Base-by-base conservation (phyloP, 2,797 vertebrate species). In the Dicrostonyx torquatus region DNA sequence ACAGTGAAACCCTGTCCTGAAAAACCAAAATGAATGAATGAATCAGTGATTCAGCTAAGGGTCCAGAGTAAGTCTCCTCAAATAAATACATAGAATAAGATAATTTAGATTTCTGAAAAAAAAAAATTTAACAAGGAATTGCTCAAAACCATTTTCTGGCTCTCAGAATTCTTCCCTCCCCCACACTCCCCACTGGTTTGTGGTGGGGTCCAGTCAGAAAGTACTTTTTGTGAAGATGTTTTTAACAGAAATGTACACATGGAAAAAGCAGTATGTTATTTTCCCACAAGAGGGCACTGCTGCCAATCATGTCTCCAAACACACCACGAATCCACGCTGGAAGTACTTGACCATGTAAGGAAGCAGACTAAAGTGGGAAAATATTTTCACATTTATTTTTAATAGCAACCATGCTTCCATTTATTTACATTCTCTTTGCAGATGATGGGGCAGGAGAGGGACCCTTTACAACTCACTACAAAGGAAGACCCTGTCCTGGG, bases 281-380 rank as follows among this genome's bases (percentile, higher is more conserved):
- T 78, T 29, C 34, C 97, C 92, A 70, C 96, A 89, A 97, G 97
- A 95, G 96, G 97, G 97, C 96, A 88, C 97, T 95, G 75, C 75
- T 87, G 75, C 62, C 53, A 95, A 83, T 68, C 48, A 10, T 8
- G 62, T 31, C 87, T 94, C 78, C 79, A 55, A 89, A 55, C 13
- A 24, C 0, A 26, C 1, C 0, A 17, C 75, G n/a, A 64, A 68
- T 24, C 53, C 17, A 24, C 34, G 11, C 53, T 58, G 60, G 31
- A 89, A 91, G 84, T 31, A 34, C 43, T 1, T 85, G 80, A 85
- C 92, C 93, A 85, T 72, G 77, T 89, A 94, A 91, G 82, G 91
- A 55, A 96, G 73, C 60, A 76, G 68, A 86, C 85, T 62, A 77
- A 82, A 78, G 31, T 22, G 29, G 68, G 70, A 37, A 85, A 91